Percentiles rank a stretch among this genome's conserved stretches.
Conservation (phyloP, 2,113 vertebrate species). For the Oncorhynchus tshawytscha region DNA sequence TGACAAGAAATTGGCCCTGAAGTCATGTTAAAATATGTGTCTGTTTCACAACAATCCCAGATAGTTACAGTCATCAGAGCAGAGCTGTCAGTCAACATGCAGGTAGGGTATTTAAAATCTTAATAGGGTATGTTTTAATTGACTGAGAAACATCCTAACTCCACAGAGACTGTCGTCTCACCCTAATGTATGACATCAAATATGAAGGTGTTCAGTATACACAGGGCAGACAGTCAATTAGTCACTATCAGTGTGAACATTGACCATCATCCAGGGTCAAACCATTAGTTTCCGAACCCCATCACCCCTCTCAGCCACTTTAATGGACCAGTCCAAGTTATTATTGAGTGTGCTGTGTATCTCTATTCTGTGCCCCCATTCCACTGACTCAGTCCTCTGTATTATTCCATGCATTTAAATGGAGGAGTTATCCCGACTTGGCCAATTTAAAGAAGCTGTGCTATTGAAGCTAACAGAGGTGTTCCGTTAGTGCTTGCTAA, state of each 20-base stretch:
- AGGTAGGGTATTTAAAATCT: neutral
- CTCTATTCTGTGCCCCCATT: neutral
- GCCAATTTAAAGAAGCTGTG: constrained; percentile 61
- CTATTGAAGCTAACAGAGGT: constrained; percentile 50
- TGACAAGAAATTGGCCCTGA: constrained; percentile 26
- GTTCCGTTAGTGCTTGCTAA: constrained; percentile 64
- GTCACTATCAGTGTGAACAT: too few relatives aligned
- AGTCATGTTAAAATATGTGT: constrained; percentile 22
- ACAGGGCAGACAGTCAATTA: too few relatives aligned
- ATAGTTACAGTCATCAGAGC: neutral
- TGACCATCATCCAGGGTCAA: neutral
- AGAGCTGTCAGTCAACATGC: neutral
- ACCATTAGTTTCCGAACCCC: neutral
- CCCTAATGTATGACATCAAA: too few relatives aligned
- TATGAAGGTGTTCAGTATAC: too few relatives aligned
- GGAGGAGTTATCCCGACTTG: constrained; percentile 40
- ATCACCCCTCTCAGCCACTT: neutral
- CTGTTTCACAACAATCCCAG: neutral
- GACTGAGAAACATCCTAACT: too few relatives aligned
- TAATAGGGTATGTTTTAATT: too few relatives aligned
- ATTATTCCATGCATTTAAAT: constrained; percentile 63
- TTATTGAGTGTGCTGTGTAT: constrained; percentile 7
- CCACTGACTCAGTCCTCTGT: neutral
- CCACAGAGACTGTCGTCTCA: too few relatives aligned
- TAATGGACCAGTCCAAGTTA: neutral